Percentiles rank a stretch among this genome's conserved stretches.
These are phyloP conservation scores for Schizaphis graminum DNA, from an alignment of 2,888 invertebrate genomes.

Conservation along the genomic window DNA sequence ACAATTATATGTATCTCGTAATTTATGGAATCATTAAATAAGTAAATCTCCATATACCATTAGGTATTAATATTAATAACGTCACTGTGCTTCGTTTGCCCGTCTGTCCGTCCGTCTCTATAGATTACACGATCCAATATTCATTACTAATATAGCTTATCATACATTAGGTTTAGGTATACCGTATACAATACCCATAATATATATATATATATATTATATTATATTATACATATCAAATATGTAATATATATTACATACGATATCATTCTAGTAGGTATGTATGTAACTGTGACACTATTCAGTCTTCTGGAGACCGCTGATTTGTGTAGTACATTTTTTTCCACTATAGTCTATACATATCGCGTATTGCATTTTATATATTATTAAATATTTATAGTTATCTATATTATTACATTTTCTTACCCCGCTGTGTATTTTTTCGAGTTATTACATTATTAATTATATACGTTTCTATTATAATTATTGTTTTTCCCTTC, in stretches of 20 bases:
- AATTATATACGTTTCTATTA: conserved; percentile 3
- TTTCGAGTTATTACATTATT: conserved; percentile 2
- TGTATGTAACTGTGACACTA: neutral
- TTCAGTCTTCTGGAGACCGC: neutral
- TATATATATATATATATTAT: neutral
- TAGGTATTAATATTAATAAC: neutral
- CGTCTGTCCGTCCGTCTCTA: neutral
- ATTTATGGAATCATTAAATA: neutral
- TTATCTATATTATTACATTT: neutral
- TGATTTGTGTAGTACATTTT: neutral
- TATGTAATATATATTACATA: neutral
- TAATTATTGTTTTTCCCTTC: neutral
- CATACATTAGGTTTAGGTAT: neutral
- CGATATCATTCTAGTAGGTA: neutral
- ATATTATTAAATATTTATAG: neutral
- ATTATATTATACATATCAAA: neutral
- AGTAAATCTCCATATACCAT: neutral
- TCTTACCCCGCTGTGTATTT: neutral
- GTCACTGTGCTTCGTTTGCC: neutral
- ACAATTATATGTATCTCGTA: neutral
- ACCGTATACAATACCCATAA: neutral
- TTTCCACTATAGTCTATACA: neutral
- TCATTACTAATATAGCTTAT: neutral
- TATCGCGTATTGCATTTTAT: neutral
- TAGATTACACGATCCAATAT: neutral